A percentile compares a stretch with the other conserved stretches of the same genome.
Evolutionary conservation across 2,797 vertebrate genomes (phyloP).

Genomic region (Diplodus sargus): DNA sequence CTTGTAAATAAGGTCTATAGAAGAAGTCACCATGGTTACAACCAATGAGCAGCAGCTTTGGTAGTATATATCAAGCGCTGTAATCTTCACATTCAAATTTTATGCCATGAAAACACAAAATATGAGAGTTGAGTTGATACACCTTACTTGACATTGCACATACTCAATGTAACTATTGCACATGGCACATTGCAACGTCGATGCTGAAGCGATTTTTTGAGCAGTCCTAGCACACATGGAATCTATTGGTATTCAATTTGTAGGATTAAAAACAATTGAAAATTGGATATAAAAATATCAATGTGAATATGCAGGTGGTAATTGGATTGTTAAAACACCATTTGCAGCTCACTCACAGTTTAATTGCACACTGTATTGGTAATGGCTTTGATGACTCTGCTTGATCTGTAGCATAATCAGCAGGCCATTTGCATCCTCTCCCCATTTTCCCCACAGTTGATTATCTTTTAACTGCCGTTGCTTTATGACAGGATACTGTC

Average conservation of each 20-base stretch:
- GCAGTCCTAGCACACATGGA: not conserved
- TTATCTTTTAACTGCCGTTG: slow-evolving; percentile 9
- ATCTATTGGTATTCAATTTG: not conserved
- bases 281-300: not conserved
- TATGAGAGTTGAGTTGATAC: no score
- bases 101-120: no score
- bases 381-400: slow-evolving; percentile 16
- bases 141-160: no score
- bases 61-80: no score
- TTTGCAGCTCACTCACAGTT: slow-evolving; percentile 9
- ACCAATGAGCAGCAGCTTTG: no score
- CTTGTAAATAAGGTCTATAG: no score
- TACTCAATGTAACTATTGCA: no score
- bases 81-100: no score
- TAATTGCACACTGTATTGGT: slow-evolving; percentile 8
- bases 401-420: slow-evolving; percentile 22
- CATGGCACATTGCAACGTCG: no score
- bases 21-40: no score
- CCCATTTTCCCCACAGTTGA: not conserved
- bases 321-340: slow-evolving; percentile 11
- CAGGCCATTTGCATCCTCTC: slow-evolving; percentile 1
- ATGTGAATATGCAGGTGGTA: not conserved
- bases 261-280: slow-evolving; percentile 1
- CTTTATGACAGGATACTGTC: slow-evolving; percentile 1
- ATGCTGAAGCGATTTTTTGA: no score